Percentiles rank a stretch among this genome's conserved stretches.
Evolutionary conservation across 2,797 vertebrate species (phyloP).

Genomic region (Cossypha caffra): DNA sequence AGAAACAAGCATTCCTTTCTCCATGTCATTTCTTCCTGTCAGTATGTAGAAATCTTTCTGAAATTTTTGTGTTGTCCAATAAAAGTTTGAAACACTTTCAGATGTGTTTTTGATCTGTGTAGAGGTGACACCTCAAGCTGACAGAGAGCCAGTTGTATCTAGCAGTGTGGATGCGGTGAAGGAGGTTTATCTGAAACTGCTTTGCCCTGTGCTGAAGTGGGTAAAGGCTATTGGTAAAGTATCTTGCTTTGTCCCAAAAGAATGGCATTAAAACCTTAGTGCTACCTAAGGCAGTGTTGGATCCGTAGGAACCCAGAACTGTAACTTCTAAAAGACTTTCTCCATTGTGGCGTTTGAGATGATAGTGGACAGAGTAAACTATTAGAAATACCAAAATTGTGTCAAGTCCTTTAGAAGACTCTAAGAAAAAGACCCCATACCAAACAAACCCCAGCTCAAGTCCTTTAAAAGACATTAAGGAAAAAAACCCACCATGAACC

Average conservation of each 20-base stretch:
- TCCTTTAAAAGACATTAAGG: neutral
- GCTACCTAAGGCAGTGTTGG: rapidly evolving
- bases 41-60: neutral
- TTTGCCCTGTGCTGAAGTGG: neutral
- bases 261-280: neutral
- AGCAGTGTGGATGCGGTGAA: rapidly evolving
- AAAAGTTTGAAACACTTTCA: rapidly evolving
- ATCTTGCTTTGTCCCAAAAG: neutral
- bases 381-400: neutral
- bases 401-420: neutral
- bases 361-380: rapidly evolving
- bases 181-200: neutral
- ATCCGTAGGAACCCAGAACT: neutral
- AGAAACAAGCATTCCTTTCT: neutral
- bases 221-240: rapidly evolving
- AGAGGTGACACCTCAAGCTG: neutral
- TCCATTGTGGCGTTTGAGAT: rapidly evolving
- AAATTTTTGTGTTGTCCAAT: neutral
- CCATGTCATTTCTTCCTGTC: neutral
- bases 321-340: neutral
- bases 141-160: neutral
- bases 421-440: rapidly evolving
- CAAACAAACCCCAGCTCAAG: neutral
- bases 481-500: neutral
- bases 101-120: neutral